Percentiles rank a stretch among this genome's conserved stretches.
phyloP scores from a whole-genome alignment of 2,888 invertebrate genomes.

The Pseudococcus jackbeardsleyi region DNA sequence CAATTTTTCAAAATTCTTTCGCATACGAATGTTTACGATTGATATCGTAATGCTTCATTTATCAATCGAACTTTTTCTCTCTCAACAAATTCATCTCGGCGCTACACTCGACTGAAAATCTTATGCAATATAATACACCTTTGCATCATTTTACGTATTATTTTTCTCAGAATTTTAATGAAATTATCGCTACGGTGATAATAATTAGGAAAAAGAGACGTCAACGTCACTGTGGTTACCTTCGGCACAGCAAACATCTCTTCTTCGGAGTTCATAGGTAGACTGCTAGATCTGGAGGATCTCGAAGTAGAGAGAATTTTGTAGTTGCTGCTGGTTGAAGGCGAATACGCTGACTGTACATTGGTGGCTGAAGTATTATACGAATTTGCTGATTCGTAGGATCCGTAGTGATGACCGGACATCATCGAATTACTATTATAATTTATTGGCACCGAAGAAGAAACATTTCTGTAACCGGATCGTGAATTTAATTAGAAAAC shows the following conservation, averaged over 20 bases:
- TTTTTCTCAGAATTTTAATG: neutral
- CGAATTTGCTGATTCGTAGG: constrained; percentile 5
- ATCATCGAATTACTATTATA: constrained; percentile 52
- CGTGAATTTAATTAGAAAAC: neutral
- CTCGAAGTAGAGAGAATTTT: constrained; percentile 58
- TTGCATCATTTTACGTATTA: neutral
- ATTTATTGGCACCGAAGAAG: constrained; percentile 46
- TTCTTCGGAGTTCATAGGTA: constrained; percentile 55
- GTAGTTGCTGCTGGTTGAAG: constrained; percentile 57
- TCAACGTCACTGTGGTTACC: neutral
- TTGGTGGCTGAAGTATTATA: constrained; percentile 9
- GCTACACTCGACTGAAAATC: neutral
- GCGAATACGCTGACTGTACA: constrained; percentile 38
- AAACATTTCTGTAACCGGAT: constrained; percentile 20
- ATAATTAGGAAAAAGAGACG: neutral
- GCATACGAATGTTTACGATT: neutral
- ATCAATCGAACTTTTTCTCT: neutral
- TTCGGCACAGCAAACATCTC: constrained; percentile 61
- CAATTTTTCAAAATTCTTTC: neutral
- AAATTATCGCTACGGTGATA: neutral
- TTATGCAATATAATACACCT: neutral
- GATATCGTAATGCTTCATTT: neutral
- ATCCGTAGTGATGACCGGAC: constrained; percentile 30
- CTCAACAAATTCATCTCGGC: neutral
- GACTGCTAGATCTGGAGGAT: constrained; percentile 44